Conservation (phyloP, 2,113 vertebrate genomes). For the Myxocyprinus asiaticus region DNA sequence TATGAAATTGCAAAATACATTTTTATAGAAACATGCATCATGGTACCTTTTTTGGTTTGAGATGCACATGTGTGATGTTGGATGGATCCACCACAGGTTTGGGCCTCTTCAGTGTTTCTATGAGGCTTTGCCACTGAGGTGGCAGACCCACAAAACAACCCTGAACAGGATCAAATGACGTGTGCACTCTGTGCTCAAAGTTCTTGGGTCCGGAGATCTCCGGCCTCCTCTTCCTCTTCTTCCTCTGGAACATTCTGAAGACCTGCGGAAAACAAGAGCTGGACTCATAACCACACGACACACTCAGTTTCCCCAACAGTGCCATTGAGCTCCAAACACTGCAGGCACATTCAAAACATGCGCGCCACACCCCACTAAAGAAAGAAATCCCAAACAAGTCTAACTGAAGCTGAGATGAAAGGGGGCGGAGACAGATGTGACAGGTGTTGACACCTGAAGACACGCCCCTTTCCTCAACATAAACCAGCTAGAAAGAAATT, state of each 20-base stretch:
- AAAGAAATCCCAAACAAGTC: conserved; percentile 21
- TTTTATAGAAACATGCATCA: background rate
- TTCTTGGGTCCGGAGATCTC: conserved; percentile 87
- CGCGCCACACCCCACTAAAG: background rate
- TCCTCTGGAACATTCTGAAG: conserved; percentile 84
- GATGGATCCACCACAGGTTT: conserved; percentile 90
- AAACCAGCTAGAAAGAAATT: background rate
- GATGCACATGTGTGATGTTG: conserved; percentile 81
- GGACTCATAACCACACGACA: conserved; percentile 12
- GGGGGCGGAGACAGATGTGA: conserved; percentile 14
- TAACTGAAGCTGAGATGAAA: background rate
- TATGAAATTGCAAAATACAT: too few species aligned
- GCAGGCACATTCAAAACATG: background rate
- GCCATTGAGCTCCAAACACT: conserved; percentile 16
- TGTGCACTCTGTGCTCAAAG: conserved; percentile 91
- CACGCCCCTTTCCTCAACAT: conserved; percentile 18
- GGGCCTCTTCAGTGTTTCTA: conserved; percentile 85
- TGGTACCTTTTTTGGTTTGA: conserved; percentile 84
- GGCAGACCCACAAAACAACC: conserved; percentile 90
- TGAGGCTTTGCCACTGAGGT: conserved; percentile 89
- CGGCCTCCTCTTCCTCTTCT: conserved; percentile 81
- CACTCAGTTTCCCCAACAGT: conserved; percentile 13
- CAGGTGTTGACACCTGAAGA: background rate
- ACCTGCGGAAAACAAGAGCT: conserved; percentile 38
- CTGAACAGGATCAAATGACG: conserved; percentile 81